Evolutionary conservation across 30 jellyfish, hydroid and myxozoan species (phyloP).

Genomic region (Turritopsis rubra): DNA sequence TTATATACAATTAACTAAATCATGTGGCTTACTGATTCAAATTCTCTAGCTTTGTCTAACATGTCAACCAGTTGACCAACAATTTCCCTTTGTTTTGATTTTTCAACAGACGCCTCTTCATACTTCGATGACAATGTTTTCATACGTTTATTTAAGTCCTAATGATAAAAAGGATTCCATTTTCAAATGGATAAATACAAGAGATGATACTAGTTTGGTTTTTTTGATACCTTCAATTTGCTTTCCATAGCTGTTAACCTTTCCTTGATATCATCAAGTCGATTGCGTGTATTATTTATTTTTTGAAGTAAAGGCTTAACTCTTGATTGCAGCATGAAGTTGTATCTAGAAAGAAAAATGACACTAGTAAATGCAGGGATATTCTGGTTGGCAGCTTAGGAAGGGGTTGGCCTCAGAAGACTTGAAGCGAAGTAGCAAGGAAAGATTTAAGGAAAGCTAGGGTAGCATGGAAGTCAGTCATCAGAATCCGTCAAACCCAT

Average conservation of each 20-base stretch:
- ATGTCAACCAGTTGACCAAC: slow-evolving; percentile 47
- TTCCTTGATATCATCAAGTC: slow-evolving; percentile 51
- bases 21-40: slow-evolving; percentile 39
- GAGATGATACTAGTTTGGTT: background rate
- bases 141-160: slow-evolving; percentile 54
- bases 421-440: too few species aligned
- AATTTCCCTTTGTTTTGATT: slow-evolving; percentile 45
- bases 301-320: slow-evolving; percentile 65
- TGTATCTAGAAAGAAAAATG: slow-evolving; percentile 39
- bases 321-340: slow-evolving; percentile 66
- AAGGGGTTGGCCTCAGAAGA: too few species aligned
- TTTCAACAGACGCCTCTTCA: slow-evolving; percentile 83
- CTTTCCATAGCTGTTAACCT: slow-evolving; percentile 62
- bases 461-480: too few species aligned
- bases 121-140: slow-evolving; percentile 45
- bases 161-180: background rate
- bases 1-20: background rate
- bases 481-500: too few species aligned
- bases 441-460: too few species aligned
- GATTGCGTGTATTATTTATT: slow-evolving; percentile 44
- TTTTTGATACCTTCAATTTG: slow-evolving; percentile 31
- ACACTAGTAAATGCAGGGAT: too few species aligned
- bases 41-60: slow-evolving; percentile 49
- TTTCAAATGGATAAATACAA: background rate
- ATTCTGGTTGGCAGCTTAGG: too few species aligned